These are phyloP conservation scores for Pentamera pediparva DNA, from an alignment of 53 echinoderm and acorn worm genomes.

Conservation along the genomic window DNA sequence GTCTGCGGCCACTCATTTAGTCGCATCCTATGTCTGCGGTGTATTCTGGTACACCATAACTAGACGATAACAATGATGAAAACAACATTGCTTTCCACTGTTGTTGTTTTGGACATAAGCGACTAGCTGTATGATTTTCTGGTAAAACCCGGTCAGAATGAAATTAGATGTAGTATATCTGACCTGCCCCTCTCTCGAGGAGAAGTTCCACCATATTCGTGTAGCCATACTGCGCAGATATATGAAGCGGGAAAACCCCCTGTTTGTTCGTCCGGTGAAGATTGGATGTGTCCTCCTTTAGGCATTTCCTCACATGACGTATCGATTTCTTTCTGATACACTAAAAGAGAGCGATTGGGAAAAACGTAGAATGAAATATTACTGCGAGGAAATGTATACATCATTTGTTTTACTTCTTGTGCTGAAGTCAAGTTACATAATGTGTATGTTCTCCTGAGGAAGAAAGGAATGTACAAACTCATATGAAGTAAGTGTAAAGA, in stretches of 20 bases:
- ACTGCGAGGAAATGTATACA: neutral
- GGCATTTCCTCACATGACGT: constrained; percentile 1
- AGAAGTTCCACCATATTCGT: constrained; percentile 31
- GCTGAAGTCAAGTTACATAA: too few species aligned
- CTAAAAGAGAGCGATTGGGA: neutral
- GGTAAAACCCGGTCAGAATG: neutral
- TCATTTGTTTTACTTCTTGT: too few species aligned
- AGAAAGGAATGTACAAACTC: too few species aligned
- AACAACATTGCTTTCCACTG: too few species aligned
- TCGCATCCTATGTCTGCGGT: too few species aligned
- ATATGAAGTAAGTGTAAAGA: too few species aligned
- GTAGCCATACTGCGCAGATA: constrained; percentile 41
- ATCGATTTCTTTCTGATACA: constrained; percentile 19
- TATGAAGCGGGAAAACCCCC: constrained; percentile 41
- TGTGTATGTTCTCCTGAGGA: too few species aligned
- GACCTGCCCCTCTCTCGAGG: constrained; percentile 37
- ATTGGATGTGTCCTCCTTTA: neutral
- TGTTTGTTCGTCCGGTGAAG: constrained; percentile 40
- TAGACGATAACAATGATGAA: too few species aligned
- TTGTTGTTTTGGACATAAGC: too few species aligned
- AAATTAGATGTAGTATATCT: neutral
- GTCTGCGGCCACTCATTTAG: too few species aligned
- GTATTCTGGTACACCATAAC: too few species aligned
- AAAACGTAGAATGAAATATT: neutral
- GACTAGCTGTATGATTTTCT: neutral